Evolutionary conservation across 35 echinoderm and acorn worm species (phyloP), one percentile per base, ranked within the genome.

Genomic region (Acanthaster planci): DNA sequence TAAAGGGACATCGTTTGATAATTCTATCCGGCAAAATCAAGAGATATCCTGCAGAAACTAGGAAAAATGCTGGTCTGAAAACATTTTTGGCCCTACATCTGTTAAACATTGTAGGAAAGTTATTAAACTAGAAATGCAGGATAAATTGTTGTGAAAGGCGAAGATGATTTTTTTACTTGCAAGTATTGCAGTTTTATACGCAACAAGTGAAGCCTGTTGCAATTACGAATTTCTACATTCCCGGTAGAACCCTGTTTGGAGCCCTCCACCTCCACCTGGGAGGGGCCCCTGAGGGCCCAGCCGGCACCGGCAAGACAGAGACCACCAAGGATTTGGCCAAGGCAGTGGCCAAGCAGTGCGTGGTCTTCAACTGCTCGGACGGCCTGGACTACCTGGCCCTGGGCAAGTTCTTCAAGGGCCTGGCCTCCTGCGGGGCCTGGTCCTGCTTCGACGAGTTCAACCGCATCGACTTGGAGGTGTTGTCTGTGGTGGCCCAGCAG

Each of bases 381-480:
- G 95, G 95, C 58, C 88, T 97, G 80, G 95, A 97, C 55, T 97
- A 97, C 88, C 87, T 97, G 17, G 95, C 95, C 51, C 76, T 97
- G 44, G 95, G 95, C 0, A 97, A 97, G 53, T 97, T 97, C 80
- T 97, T 97, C 91, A 97, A 97, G 80, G 95, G 95, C 72, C 64
- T 97, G 47, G 95, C 95, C 38, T 97, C 95, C 37, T 97, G 95
- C 55, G 95, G 95, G 1, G 95, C 95, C 19, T 97, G 95, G 95
- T 97, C 95, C 0, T 97, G 95, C 51, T 97, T 97, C 88, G 95
- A 97, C 86, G 95, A 97, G 58, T 97, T 97, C 91, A 97, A 97
- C 91, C 95, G 95, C 26, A 97, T 97, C 40, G 95, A 97, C 55
- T 44, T 97, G 51, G 95, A 97, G 57, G 95, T 97, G 39, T 54